Base-by-base conservation (phyloP, 2,888 invertebrate species). In the Aphidoletes aphidimyza region DNA sequence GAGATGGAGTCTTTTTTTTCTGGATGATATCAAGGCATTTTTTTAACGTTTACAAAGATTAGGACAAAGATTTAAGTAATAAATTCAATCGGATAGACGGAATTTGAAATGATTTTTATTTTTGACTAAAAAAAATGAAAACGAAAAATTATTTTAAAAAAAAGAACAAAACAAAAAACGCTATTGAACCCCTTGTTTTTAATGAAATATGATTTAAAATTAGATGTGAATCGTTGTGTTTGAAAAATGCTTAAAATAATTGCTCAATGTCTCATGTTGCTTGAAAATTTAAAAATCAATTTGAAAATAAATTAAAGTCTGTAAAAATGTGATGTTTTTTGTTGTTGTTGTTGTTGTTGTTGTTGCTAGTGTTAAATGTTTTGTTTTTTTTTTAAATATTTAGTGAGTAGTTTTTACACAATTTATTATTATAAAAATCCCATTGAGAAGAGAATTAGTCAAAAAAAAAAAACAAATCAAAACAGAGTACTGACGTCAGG, bases 221-320 rank as follows among this genome's bases (percentile, higher is more conserved):
- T 54, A 22, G 54, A 54, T 54, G 69, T 69, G 14, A 69, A 69
- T 69, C 69, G 69, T 69, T 69, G 69, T 69, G n/a, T 69, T 69
- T 54, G 26, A 54, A 26, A n/a, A 54, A 54, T 54, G 54, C 54
- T 22, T 54, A 54, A 54, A 54, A 54, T 54, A 54, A 54, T 54
- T 54, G 54, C 54, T 54, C 54, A 54, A 54, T 14, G 14, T 42
- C 54, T 54, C 22, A 1, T 54, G 54, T 5, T 6, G 6, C 19
- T 49, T 49, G n/a, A 22, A 8, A 54, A 54, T 54, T 54, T 22
- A 8, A 54, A 54, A 22, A 54, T 26, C 19, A 54, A 54, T 54
- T 26, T 54, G 54, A 22, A 17, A 54, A 54, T 54, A 54, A 54
- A 54, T 54, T 54, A 2, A 54, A n/a, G 54, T 26, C 26, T 54